Percentiles rank a stretch among this genome's conserved stretches.
Conservation (phyloP, 2,888 invertebrate species). For the Pycnomerus fuliginosus region DNA sequence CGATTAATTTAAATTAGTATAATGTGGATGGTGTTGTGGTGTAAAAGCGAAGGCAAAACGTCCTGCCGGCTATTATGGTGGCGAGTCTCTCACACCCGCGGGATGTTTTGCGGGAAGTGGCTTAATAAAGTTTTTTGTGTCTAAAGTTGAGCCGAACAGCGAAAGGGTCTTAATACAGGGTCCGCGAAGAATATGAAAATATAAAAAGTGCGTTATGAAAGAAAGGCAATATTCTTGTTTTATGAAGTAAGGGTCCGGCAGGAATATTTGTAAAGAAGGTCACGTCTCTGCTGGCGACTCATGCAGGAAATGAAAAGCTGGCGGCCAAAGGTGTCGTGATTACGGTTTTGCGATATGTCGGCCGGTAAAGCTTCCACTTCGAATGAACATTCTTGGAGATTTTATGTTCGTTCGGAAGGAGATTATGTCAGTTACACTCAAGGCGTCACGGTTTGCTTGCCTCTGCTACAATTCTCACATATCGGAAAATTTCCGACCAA, state of each 20-base stretch:
- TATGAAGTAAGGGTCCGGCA: slow-evolving; percentile 18
- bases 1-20: too few species aligned
- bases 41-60: too few species aligned
- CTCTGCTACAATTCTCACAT: slow-evolving; percentile 12
- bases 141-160: too few species aligned
- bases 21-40: too few species aligned
- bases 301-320: slow-evolving; percentile 26
- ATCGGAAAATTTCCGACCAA: too few species aligned
- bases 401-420: slow-evolving; percentile 23
- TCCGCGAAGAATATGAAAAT: slow-evolving; percentile 15
- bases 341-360: slow-evolving; percentile 28
- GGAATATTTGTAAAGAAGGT: slow-evolving; percentile 21
- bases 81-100: too few species aligned
- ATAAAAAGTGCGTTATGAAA: slow-evolving; percentile 18
- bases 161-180: not conserved
- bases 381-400: slow-evolving; percentile 23
- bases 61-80: too few species aligned
- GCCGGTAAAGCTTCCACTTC: slow-evolving; percentile 11
- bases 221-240: slow-evolving; percentile 21
- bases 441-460: slow-evolving; percentile 21
- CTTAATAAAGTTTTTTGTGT: too few species aligned
- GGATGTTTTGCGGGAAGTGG: too few species aligned
- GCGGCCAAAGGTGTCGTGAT: slow-evolving; percentile 26
- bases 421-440: slow-evolving; percentile 28
- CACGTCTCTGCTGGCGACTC: slow-evolving; percentile 20